Evolutionary conservation across 2,888 invertebrate species (phyloP), one percentile per base, ranked within the genome.

Genomic region (Dryomyza anilis): DNA sequence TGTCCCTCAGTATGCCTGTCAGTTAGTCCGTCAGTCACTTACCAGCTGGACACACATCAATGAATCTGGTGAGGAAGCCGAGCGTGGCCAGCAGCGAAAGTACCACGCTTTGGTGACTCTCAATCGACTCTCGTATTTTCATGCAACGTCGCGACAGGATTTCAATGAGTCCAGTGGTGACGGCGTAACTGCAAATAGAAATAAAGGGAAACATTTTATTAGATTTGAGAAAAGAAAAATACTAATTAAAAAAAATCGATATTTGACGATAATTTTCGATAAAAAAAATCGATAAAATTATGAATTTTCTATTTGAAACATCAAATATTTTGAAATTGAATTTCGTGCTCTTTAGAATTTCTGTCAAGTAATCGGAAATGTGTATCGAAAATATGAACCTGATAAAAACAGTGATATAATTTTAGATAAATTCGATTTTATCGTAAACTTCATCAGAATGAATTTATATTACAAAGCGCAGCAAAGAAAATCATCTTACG

Each of bases 91-190:
- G 64, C 67, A 84, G 72, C 46, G 83, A 81, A 59, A 84, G 71
- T 65, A 84, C 78, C 64, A 82, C 80, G 75, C 81, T 78, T 68
- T 84, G 82, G 71, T 84, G 79, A 71, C 76, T 75, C 68, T 84
- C 83, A 68, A 83, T 87, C 10, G 91, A 89, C 72, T 89, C 89
- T 63, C 89, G 87, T 45, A 91, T 89, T 72, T 88, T 87, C 74
- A 88, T 85, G 80, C 90, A 90, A 78, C 89, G 90, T 68, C 87
- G 87, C 21, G 89, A 87, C 58, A 94, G 85, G 70, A 91, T 89
- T 78, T 93, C 94, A 64, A 94, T 88, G n/a, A 93, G 85, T 29
- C 93, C 93, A 55, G 91, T 88, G 73, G 91, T 89, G 65, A 93
- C 91, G 19, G 90, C 86, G 80, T 92, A 94, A 80, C 94, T 94